Conservation (phyloP, 2,113 vertebrate species). For the Tetrao urogallus region DNA sequence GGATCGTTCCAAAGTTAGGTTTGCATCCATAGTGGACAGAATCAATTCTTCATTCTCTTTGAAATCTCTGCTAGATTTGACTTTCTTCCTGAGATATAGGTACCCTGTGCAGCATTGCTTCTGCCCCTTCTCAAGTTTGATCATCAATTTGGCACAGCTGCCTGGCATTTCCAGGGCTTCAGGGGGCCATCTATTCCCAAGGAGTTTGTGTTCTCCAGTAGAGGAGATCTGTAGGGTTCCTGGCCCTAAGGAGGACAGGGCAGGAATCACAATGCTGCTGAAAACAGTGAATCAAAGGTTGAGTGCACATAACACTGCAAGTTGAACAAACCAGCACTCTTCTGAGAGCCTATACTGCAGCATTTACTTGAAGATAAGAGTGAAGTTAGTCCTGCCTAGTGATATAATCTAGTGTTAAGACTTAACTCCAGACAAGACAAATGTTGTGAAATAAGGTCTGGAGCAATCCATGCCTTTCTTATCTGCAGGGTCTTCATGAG, state of each 20-base stretch:
- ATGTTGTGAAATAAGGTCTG: background rate
- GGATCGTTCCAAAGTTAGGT: background rate
- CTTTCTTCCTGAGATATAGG: background rate
- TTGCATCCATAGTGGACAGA: background rate
- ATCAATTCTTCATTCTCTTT: background rate
- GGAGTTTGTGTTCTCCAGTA: background rate
- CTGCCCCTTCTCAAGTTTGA: background rate
- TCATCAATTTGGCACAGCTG: background rate
- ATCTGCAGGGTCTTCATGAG: fast-evolving
- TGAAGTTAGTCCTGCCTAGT: background rate
- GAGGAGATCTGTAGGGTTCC: background rate
- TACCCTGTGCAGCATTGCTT: background rate
- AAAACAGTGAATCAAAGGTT: background rate
- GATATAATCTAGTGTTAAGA: background rate
- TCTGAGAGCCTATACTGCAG: background rate
- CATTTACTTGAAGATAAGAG: background rate
- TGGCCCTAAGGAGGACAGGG: background rate
- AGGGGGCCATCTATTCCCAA: background rate
- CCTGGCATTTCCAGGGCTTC: background rate
- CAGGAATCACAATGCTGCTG: background rate
- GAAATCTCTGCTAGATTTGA: background rate
- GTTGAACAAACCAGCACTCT: background rate
- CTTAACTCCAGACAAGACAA: background rate
- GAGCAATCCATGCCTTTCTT: background rate
- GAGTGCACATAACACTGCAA: background rate